These are phyloP conservation scores for Ailuropoda melanoleuca DNA, from an alignment of 2,113 vertebrate genomes.

Conservation along the genomic window DNA sequence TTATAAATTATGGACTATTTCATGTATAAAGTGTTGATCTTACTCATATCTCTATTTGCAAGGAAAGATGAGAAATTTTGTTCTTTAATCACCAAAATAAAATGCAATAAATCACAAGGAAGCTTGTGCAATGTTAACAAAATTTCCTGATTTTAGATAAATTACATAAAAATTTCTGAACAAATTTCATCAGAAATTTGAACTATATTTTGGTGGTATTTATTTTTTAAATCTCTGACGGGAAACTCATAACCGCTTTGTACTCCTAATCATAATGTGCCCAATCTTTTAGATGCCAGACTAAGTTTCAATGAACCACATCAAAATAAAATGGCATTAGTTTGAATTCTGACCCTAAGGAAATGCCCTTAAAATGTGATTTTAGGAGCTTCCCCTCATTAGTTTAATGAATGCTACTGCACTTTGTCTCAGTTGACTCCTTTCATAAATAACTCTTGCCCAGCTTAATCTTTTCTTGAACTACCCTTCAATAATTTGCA, in stretches of 20 bases:
- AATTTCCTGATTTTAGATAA: not conserved
- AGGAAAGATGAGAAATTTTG: not conserved
- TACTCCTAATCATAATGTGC: not conserved
- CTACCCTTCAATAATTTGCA: conserved; percentile 73
- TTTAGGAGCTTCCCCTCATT: conserved; percentile 76
- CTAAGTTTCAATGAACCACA: conserved; percentile 24
- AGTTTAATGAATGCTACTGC: conserved; percentile 75
- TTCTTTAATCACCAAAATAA: not conserved
- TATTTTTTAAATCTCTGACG: not conserved
- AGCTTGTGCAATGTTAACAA: not conserved
- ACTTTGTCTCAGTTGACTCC: conserved; percentile 78
- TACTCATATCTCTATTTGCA: not conserved
- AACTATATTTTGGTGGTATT: not conserved
- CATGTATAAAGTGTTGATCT: not conserved
- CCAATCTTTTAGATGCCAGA: conserved; percentile 23
- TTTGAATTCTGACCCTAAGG: conserved; percentile 76
- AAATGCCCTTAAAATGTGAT: conserved; percentile 67
- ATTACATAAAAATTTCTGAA: not conserved
- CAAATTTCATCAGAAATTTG: not conserved
- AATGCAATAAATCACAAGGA: not conserved
- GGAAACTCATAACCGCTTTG: not conserved
- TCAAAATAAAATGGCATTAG: conserved; percentile 55
- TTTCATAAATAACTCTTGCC: conserved; percentile 79
- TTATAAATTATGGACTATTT: not conserved
- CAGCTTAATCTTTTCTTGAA: conserved; percentile 75